Evolutionary conservation across 2,888 invertebrate genomes (phyloP), one percentile per base, ranked within the genome.

Genomic region (Geotrupes spiniger): DNA sequence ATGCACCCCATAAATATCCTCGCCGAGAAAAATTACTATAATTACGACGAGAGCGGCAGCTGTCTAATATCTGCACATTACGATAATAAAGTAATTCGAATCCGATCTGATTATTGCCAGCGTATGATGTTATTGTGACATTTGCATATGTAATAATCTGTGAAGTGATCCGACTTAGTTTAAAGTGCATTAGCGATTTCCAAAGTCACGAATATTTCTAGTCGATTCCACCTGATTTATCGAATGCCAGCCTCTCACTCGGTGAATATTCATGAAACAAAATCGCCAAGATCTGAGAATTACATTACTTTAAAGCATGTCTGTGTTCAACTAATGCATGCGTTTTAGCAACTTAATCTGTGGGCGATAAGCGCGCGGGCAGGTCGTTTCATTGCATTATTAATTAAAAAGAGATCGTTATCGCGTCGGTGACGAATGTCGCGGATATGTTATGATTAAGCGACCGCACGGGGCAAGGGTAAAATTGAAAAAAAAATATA

Each of bases 141-240:
- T 51, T 48, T 44, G 44, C 44, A 44, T 51, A 42, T 46, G 46
- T 48, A 41, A 39, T 42, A 42, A 21, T 52, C 42, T 17, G 16
- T 28, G 36, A 41, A 45, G 44, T 28, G 33, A 51, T 46, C 38
- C 43, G 45, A 37, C 45, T 52, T 39, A 44, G 40, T 37, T 52
- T 48, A 46, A 55, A 55, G 49, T 51, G 55, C 51, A 55, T 55
- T 53, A 51, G 46, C 51, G 51, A 55, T 55, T 53, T 53, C 53
- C 51, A 56, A 53, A 56, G 56, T 56, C 56, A 56, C 56, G 56
- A 56, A 49, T 53, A 53, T 49, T 53, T 46, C 51, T 44, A 51
- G 53, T 54, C 49, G 52, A 52, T 52, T 46, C 54, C 40, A 46
- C 38, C 51, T 49, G 54, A 56, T 56, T 55, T 55, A 55, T 55